Evolutionary conservation across 2,888 invertebrate genomes (phyloP), one percentile per base, ranked within the genome.

Genomic region (Chymomyza fuscimana): DNA sequence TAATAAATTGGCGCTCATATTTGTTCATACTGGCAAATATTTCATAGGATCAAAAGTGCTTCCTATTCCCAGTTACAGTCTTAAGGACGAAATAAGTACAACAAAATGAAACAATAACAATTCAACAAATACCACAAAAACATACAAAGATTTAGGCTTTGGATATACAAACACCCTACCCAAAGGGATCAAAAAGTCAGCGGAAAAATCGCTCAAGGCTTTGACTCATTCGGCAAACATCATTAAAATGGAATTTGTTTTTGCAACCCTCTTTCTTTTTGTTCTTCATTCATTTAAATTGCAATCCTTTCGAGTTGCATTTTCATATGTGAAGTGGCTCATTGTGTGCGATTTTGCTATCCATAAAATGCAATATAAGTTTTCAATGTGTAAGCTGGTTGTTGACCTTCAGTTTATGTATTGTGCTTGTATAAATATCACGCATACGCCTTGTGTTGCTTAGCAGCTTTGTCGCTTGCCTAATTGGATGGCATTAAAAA

Each of bases 401-500:
- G 5, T 54, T 54, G 52, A 46, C 40, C 40, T 58, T 19, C 25
- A n/a, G n/a, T 32, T 32, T 36, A 40, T 32, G 29, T 15, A 60
- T 60, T 60, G 60, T 60, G 3, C 22, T 58, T 22, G 10, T 7
- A 6, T 4, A 12, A 29, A 25, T 25, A 54, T 54, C 5, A 60
- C 40, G 60, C 60, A 60, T 60, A 60, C 60, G 36, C 60, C 60
- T 12, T 5, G 60, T 40, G 6, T 5, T 12, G n/a, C 16, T 29
- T 32, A 36, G 15, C 32, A 32, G 73, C 71, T 32, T 9, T 68
- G 32, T n/a, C 7, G 10, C 22, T 58, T 22, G 65, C 68, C 73
- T 83, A 87, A 83, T 85, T 80, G 83, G 52, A 63, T 10, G 63
- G 56, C 81, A 82, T 83, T 85, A 77, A 79, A 77, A 76, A 74